Conservation (phyloP, 2,797 vertebrate genomes). For the Gymnodraco acuticeps region DNA sequence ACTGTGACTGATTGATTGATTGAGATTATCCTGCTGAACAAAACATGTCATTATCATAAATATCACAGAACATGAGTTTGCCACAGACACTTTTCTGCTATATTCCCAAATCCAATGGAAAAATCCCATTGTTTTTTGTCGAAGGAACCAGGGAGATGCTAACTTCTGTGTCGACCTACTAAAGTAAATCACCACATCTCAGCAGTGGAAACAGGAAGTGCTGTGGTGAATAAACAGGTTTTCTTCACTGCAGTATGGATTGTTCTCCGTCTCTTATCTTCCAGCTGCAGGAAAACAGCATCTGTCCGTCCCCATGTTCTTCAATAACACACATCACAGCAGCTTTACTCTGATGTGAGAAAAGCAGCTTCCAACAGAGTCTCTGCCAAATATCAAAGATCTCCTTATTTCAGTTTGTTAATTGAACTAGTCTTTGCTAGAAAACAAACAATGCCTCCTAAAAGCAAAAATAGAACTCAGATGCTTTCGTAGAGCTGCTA, state of each 20-base stretch:
- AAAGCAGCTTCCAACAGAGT: slow-evolving; percentile 29
- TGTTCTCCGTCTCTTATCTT: slow-evolving; percentile 33
- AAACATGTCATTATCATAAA: too few species aligned
- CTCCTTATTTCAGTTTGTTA: neutral
- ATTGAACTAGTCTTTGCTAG: neutral
- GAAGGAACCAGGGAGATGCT: too few species aligned
- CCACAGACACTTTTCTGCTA: rapidly evolving
- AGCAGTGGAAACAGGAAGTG: slow-evolving; percentile 11
- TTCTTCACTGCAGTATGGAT: neutral
- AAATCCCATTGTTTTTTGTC: too few species aligned
- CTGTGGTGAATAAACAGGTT: slow-evolving; percentile 11
- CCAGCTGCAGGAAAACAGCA: slow-evolving; percentile 23
- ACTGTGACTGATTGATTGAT: too few species aligned
- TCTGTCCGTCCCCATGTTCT: slow-evolving; percentile 20
- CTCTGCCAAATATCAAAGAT: slow-evolving; percentile 27
- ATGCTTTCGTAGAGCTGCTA: neutral
- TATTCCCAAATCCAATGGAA: too few species aligned
- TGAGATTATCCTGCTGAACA: too few species aligned
- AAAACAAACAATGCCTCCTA: neutral
- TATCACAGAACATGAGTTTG: too few species aligned
- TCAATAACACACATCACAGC: slow-evolving; percentile 19
- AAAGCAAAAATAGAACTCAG: neutral
- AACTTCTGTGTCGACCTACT: too few species aligned
- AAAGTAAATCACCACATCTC: too few species aligned
- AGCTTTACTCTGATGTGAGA: slow-evolving; percentile 21